Evolutionary conservation across 2,888 invertebrate species (phyloP).

Genomic region (Drepanosiphum platanoidis): DNA sequence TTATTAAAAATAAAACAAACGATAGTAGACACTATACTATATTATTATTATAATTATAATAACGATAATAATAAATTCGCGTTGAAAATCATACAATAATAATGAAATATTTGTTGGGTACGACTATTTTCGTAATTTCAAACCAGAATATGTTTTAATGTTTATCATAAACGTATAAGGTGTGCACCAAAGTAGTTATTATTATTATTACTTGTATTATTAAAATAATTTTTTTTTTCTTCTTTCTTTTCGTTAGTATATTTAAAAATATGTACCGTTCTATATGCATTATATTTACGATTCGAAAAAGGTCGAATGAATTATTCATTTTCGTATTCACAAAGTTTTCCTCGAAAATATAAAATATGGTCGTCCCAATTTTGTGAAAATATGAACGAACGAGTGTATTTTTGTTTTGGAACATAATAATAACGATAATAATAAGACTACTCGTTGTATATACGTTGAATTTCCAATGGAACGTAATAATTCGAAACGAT

Average conservation of each 20-base stretch:
- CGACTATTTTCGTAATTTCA: too few species aligned
- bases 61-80: background rate
- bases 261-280: background rate
- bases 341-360: background rate
- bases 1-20: background rate
- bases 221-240: background rate
- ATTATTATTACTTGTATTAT: background rate
- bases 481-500: background rate
- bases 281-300: background rate
- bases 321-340: background rate
- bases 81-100: too few species aligned
- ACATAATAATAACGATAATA: background rate
- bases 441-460: background rate
- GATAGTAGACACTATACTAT: too few species aligned
- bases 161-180: background rate
- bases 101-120: background rate
- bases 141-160: background rate
- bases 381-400: background rate
- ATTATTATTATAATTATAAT: too few species aligned
- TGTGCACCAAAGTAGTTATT: too few species aligned
- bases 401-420: background rate
- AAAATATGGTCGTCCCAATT: background rate
- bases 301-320: slow-evolving; percentile 1
- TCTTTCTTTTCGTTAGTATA: background rate
- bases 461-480: background rate